These are phyloP conservation scores for Leptinotarsa undecemlineata DNA, from an alignment of 1,140 invertebrate genomes.

Conservation along the genomic window DNA sequence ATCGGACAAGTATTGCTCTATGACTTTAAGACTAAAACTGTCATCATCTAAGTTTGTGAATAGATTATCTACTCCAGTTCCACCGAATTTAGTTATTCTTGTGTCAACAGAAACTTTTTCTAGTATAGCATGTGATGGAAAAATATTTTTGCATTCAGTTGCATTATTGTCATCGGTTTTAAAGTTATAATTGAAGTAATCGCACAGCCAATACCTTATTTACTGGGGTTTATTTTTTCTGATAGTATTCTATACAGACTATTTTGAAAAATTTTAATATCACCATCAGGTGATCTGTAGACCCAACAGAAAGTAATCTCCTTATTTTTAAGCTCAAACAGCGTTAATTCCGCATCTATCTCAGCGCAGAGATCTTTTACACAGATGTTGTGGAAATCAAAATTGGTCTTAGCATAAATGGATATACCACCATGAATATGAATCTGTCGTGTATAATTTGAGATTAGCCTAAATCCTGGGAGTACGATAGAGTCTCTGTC, in stretches of 20 bases:
- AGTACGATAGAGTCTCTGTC: not conserved
- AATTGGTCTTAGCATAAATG: not conserved
- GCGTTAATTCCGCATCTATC: not conserved
- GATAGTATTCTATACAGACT: not conserved
- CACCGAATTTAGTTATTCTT: not conserved
- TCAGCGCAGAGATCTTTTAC: not conserved
- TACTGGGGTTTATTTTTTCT: not conserved
- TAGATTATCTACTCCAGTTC: not conserved
- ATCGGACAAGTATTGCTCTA: not conserved
- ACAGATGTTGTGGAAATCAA: not conserved
- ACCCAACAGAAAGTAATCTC: not conserved
- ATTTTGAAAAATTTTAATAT: not conserved
- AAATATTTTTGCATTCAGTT: slow-evolving; percentile 1
- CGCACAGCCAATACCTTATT: not conserved
- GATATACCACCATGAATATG: not conserved
- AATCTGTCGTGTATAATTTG: not conserved
- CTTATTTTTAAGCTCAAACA: not conserved
- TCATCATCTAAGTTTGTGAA: not conserved
- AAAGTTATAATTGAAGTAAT: not conserved
- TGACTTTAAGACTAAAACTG: not conserved
- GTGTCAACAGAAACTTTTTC: slow-evolving; percentile 2
- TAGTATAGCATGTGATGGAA: not conserved
- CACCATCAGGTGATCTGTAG: not conserved
- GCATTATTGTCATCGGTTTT: not conserved
- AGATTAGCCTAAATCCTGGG: not conserved